A percentile compares a stretch with the other conserved stretches of the same genome.
These are phyloP conservation scores for Fopius arisanus DNA, from an alignment of 1,140 invertebrate species.

Conservation along the genomic window DNA sequence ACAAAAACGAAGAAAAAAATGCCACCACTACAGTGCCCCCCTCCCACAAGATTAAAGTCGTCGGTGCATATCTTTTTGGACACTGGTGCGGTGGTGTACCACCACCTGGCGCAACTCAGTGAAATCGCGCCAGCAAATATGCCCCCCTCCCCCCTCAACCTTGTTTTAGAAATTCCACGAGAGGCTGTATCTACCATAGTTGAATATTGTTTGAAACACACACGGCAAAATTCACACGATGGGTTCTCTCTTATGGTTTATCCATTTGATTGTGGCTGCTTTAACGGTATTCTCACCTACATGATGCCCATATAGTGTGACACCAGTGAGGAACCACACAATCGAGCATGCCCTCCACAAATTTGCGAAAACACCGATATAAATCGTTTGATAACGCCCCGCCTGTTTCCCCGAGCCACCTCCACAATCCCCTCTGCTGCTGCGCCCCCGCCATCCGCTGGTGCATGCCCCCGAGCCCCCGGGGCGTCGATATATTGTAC, in stretches of 20 bases:
- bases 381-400: conserved; percentile 54
- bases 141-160: too few species aligned
- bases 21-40: neutral
- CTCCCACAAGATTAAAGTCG: conserved; percentile 1
- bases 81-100: neutral
- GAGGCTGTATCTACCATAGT: neutral
- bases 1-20: neutral
- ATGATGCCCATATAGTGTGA: neutral
- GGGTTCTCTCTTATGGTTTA: neutral
- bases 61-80: conserved; percentile 5
- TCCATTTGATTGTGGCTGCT: neutral
- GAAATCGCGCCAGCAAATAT: neutral
- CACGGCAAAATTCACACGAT: neutral
- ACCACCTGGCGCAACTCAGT: neutral
- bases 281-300: conserved; percentile 3
- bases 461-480: conserved; percentile 30
- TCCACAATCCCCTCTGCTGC: neutral
- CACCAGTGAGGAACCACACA: conserved; percentile 26
- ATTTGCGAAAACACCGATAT: conserved; percentile 56
- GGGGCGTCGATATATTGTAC: conserved; percentile 45
- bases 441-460: neutral
- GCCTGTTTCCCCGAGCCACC: neutral
- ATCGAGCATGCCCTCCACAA: conserved; percentile 40
- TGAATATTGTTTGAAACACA: neutral
- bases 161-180: neutral